These are phyloP conservation scores for Catamblyrhynchus diadema DNA, from an alignment of 2,797 vertebrate species.

Conservation along the genomic window DNA sequence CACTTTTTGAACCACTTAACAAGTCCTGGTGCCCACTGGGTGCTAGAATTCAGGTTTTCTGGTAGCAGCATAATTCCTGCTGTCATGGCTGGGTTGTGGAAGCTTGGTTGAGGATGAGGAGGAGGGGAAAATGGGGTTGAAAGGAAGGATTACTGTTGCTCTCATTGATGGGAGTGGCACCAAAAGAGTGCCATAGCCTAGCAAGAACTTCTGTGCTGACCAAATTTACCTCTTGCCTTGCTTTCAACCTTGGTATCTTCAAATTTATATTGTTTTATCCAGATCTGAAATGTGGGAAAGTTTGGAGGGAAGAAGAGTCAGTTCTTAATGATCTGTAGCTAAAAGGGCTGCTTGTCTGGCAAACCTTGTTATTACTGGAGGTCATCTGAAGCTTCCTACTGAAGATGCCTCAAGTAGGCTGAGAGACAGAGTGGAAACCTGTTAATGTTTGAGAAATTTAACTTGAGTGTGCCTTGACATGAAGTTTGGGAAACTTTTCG, in stretches of 20 bases:
- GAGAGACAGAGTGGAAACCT: neutral
- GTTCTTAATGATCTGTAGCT: neutral
- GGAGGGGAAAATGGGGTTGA: neutral
- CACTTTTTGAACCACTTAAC: neutral
- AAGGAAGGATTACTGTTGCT: neutral
- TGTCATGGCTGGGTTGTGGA: neutral
- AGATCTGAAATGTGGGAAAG: neutral
- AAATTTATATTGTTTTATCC: neutral
- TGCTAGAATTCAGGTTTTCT: neutral
- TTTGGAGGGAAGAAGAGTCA: neutral
- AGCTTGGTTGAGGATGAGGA: neutral
- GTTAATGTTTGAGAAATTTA: neutral
- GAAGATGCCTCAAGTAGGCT: neutral
- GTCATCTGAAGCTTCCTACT: neutral
- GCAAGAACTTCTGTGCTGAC: neutral
- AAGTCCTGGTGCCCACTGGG: neutral
- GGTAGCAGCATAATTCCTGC: neutral
- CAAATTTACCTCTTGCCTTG: neutral
- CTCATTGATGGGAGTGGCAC: neutral
- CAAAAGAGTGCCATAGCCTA: accelerated
- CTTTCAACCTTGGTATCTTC: neutral
- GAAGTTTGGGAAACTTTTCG: neutral
- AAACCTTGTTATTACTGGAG: neutral
- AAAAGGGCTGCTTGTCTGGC: neutral
- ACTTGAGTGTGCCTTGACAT: neutral